Evolutionary conservation across 1,140 invertebrate genomes (phyloP), one percentile per base, ranked within the genome.

Genomic region (Drosophila littoralis): DNA sequence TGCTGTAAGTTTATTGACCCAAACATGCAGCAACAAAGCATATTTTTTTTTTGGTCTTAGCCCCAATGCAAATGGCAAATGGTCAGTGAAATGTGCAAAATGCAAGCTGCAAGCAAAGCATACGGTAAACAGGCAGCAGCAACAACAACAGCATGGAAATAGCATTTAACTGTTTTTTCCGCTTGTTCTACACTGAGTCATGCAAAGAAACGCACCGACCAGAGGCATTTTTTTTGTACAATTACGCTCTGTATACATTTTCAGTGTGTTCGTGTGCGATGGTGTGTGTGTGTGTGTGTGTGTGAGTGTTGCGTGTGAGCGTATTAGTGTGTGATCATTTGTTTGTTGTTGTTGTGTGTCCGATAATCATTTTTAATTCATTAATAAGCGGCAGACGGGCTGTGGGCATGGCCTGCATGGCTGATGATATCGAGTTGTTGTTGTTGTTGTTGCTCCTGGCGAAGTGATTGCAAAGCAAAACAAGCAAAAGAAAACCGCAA

Each of bases 1-100:
- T 94, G 97, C 96, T 90, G 97, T 98, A 94, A 95, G 96, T 96
- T 75, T 35, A 35, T 54, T 6, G 45, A 64, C 10, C 42, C 36
- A 43, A 22, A 54, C 13, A 28, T 8, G 43, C 55, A 71, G 48
- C 45, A 58, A 65, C 50, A 64, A 68, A 70, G 40, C 40, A 45
- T 52, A 42, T 63, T 38, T 59, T 48, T 48, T 8, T 55, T 54
- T n/a, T 42, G 28, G 1, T 33, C 3, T 54, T 65, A 48, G 48
- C 43, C 46, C 33, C 52, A 33, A 72, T 57, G 63, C 52, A 68
- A 63, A 69, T 60, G 40, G 35, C 45, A 51, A 83, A 61, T 83
- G 69, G 40, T 69, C 52, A 73, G 66, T 77, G 40, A 73, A 80
- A 76, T 67, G 64, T 77, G 57, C 52, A 75, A 80, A 64, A 28